phyloP scores from a whole-genome alignment of 1,140 invertebrate species.

The Bicyclus anynana region DNA sequence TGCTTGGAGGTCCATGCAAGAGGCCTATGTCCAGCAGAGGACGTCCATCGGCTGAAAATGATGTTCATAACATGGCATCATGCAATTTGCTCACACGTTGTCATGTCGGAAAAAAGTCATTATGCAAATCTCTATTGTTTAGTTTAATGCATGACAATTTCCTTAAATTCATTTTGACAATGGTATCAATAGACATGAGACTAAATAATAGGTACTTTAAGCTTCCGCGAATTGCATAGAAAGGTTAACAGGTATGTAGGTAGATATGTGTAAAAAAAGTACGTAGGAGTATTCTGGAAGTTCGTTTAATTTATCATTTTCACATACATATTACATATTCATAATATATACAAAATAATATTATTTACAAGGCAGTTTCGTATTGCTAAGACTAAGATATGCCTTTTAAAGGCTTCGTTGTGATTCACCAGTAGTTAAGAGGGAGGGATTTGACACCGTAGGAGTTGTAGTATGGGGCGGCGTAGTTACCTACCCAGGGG shows the following conservation, averaged over 20 bases:
- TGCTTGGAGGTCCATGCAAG: no score
- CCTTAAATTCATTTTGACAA: not conserved
- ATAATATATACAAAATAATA: constrained; percentile 40
- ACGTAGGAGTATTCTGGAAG: not conserved
- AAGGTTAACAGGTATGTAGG: not conserved
- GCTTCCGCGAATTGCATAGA: not conserved
- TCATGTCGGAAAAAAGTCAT: not conserved
- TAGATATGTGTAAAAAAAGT: not conserved
- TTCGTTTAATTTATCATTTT: constrained; percentile 9
- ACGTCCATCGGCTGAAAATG: no score
- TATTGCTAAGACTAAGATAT: not conserved
- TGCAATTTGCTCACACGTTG: not conserved
- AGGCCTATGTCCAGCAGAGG: no score
- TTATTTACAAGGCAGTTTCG: constrained; percentile 38
- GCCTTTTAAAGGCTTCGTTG: not conserved
- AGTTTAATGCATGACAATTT: not conserved
- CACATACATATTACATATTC: constrained; percentile 16
- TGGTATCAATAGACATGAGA: not conserved
- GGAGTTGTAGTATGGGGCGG: constrained; percentile 21
- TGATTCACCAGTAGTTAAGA: constrained; percentile 12
- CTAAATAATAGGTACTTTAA: not conserved
- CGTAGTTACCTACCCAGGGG: constrained; percentile 1
- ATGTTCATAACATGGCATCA: no score
- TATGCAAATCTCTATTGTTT: not conserved
- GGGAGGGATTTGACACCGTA: constrained; percentile 20